phyloP scores from a whole-genome alignment of 2,888 invertebrate genomes.

The Rotaria magnacalcarata region DNA sequence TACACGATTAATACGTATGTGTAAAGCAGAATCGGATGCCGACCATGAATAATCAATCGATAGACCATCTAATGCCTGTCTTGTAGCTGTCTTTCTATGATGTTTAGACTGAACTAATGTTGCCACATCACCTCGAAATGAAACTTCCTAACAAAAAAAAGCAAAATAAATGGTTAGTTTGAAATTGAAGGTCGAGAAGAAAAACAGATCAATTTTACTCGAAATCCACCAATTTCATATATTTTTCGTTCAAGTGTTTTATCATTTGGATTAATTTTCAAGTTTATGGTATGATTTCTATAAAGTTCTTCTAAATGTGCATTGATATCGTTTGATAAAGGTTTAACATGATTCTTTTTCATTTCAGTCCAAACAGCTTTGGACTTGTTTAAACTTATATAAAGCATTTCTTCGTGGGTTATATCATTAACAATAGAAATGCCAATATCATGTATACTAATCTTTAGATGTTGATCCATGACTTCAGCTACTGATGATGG shows the following conservation, averaged over 20 bases:
- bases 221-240: background rate
- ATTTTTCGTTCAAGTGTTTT: background rate
- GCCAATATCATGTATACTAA: slow-evolving; percentile 21
- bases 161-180: background rate
- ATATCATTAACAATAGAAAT: slow-evolving; percentile 29
- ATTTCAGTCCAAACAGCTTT: background rate
- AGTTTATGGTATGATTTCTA: background rate
- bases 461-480: slow-evolving; percentile 9
- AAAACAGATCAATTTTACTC: background rate
- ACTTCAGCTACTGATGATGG: background rate
- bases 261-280: background rate
- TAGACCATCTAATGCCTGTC: slow-evolving; percentile 17
- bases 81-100: background rate
- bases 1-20: background rate
- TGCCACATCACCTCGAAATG: background rate
- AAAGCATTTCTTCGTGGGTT: background rate
- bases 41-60: background rate
- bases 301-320: background rate
- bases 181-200: background rate
- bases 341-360: background rate
- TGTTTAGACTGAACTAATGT: background rate
- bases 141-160: background rate
- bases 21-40: background rate
- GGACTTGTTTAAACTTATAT: background rate
- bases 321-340: background rate